Percentiles rank a stretch among this genome's conserved stretches.
Evolutionary conservation across 2,797 vertebrate species (phyloP).

Genomic region (Muscicapa comitata): DNA sequence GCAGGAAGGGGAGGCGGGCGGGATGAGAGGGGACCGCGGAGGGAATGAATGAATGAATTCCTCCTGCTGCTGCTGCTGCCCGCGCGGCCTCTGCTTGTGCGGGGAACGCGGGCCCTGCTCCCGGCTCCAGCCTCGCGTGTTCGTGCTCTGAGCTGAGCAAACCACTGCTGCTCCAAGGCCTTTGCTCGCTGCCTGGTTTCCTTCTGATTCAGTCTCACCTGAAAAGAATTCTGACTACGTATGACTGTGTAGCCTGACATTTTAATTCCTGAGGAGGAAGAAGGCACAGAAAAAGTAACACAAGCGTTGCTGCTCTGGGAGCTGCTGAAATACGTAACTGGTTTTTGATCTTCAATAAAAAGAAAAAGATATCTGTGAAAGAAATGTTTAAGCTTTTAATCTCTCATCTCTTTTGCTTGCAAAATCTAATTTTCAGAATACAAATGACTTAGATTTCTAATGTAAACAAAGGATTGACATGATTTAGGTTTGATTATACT

Average conservation of each 20-base stretch:
- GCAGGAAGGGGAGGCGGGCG: not conserved
- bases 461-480: not conserved
- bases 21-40: not conserved
- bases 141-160: not conserved
- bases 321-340: not conserved
- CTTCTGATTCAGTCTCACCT: not conserved
- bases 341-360: not conserved
- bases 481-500: not conserved
- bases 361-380: not conserved
- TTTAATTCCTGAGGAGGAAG: not conserved
- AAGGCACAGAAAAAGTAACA: not conserved
- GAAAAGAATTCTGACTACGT: accelerated
- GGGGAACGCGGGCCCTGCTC: not conserved
- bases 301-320: not conserved
- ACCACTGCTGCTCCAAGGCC: not conserved
- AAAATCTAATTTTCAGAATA: not conserved
- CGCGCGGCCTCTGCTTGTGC: not conserved
- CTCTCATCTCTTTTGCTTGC: not conserved
- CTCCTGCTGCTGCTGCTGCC: not conserved
- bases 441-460: not conserved
- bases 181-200: not conserved
- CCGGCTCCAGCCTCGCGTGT: accelerated
- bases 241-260: not conserved
- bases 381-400: not conserved
- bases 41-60: too few species aligned